Percentiles rank a stretch among this genome's conserved stretches.
These are phyloP conservation scores for Goniozus legneri DNA, from an alignment of 1,140 invertebrate genomes.

Conservation along the genomic window DNA sequence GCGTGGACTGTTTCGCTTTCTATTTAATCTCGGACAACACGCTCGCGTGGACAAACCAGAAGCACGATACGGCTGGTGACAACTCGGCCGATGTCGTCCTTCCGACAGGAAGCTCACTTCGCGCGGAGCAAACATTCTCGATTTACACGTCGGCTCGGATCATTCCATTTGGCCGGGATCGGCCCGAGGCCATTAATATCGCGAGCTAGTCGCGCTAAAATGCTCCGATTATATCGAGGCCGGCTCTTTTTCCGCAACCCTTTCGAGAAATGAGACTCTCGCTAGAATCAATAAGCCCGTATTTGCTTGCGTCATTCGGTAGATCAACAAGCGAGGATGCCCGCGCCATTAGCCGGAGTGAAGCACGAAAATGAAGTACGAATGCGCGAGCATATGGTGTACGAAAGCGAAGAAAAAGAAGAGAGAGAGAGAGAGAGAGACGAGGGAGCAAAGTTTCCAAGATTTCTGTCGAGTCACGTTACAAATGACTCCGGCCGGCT, in stretches of 20 bases:
- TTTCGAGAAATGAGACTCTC: neutral
- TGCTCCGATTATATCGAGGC: conserved; percentile 19
- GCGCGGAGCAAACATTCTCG: conserved; percentile 35
- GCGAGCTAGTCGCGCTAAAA: conserved; percentile 15
- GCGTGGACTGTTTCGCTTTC: no score
- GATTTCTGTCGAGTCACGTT: conserved; percentile 49
- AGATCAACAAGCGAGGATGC: conserved; percentile 41
- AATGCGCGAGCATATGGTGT: neutral
- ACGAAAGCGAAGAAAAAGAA: neutral
- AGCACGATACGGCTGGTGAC: conserved; percentile 5
- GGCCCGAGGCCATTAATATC: conserved; percentile 35
- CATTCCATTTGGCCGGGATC: conserved; percentile 38
- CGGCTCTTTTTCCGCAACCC: conserved; percentile 28
- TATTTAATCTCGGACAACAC: no score
- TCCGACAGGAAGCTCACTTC: conserved; percentile 15
- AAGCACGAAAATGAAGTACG: neutral
- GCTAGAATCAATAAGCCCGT: conserved; percentile 45
- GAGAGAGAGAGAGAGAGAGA: neutral
- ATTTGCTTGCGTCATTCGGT: conserved; percentile 33
- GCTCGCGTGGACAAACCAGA: no score
- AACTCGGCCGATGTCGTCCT: conserved; percentile 9
- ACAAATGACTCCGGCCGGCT: conserved; percentile 44
- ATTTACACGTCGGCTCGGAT: conserved; percentile 41
- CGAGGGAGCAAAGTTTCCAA: conserved; percentile 20
- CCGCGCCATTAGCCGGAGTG: conserved; percentile 38